Conservation (phyloP, 2,888 invertebrate species). For the Amorpha juglandis region DNA sequence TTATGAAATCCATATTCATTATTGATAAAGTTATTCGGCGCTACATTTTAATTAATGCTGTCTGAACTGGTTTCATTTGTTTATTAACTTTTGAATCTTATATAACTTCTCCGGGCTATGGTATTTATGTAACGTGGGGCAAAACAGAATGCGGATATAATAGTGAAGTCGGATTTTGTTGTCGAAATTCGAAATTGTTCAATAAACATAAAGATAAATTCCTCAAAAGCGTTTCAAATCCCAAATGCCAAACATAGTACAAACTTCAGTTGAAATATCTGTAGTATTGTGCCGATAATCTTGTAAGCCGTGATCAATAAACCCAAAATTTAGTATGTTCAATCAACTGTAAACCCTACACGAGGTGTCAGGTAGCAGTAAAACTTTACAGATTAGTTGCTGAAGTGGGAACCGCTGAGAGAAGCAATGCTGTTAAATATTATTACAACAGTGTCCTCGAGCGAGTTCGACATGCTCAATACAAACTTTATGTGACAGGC, state of each 20-base stretch:
- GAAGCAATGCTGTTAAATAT: conserved; percentile 45
- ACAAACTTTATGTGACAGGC: conserved; percentile 58
- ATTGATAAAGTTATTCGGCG: too few species aligned
- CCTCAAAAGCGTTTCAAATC: background rate
- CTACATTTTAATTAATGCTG: too few species aligned
- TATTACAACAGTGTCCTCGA: conserved; percentile 49
- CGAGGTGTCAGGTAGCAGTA: conserved; percentile 56
- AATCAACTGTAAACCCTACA: conserved; percentile 44
- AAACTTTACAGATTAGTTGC: conserved; percentile 55
- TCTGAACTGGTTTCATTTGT: background rate
- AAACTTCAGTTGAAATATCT: background rate
- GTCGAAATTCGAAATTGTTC: background rate
- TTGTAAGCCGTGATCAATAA: conserved; percentile 47
- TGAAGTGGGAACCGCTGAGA: conserved; percentile 38
- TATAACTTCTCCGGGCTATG: background rate
- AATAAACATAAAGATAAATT: background rate
- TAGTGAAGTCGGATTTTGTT: background rate
- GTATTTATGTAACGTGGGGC: background rate
- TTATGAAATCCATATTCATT: too few species aligned
- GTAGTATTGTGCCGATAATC: background rate
- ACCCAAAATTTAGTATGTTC: conserved; percentile 52
- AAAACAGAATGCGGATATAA: background rate
- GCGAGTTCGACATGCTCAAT: conserved; percentile 46
- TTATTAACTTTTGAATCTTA: background rate
- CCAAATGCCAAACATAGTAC: background rate